Evolutionary conservation across 2,797 vertebrate genomes (phyloP), one percentile per base, ranked within the genome.

Genomic region (Macropus fuliginosus): DNA sequence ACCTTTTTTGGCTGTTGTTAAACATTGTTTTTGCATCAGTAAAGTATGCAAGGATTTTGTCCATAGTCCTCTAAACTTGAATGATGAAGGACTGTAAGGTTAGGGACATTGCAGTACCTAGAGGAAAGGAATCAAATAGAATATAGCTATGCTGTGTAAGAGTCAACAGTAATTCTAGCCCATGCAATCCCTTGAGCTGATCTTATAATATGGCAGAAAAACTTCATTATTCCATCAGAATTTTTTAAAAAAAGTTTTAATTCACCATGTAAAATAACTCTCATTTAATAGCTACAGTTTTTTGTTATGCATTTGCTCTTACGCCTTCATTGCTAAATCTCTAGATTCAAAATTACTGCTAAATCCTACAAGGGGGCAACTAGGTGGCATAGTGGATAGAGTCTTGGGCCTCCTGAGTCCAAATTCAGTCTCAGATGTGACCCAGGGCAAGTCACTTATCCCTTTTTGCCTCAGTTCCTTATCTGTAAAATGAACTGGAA

Each of bases 1-100:
- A 5, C 1, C 87, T 55, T 87, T 93, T 96, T 93, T 91, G 93
- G 89, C 95, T 93, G 9, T 46, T 81, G 24, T 27, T 92, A 97
- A 91, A 62, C 40, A 56, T 50, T 95, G 29, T 11, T 62, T 95
- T 94, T 94, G 34, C 62, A 91, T 92, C 34, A 91, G 57, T 92
- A 93, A 59, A 95, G 93, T 94, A 29, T 54, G 56, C 95, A 50
- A 90, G 18, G 54, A 56, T 5, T 18, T 56, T 92, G 46, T 94
- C 92, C 54, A 55, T 74, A 95, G 91, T 52, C 94, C 46, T 95
- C 52, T 91, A 34, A 94, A 87, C 27, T 55, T 91, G 28, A 94
- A 54, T 93, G 46, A 29, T 90, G 4, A 74, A 81, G 11, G 13
- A 91, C 3, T 66, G 0, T 89, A 14, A 92, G 62, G 91, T 92